Conservation (phyloP, 1,140 invertebrate species). For the Neomicropteryx cornuta region DNA sequence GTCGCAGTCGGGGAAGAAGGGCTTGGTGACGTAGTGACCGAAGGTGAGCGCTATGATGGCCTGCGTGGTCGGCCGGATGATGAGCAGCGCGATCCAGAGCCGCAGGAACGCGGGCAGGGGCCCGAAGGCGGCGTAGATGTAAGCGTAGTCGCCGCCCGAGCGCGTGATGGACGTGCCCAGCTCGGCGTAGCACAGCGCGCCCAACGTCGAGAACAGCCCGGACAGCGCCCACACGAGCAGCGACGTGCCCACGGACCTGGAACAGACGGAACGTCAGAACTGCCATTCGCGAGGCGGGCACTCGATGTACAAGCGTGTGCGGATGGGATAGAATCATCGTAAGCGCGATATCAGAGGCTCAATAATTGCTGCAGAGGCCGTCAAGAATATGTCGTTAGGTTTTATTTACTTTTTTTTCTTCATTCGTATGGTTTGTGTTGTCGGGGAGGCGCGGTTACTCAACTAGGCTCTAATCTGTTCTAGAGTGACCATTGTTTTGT, state of each 20-base stretch:
- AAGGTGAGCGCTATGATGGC: slow-evolving; percentile 77
- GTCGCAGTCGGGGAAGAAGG: slow-evolving; percentile 66
- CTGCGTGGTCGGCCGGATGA: slow-evolving; percentile 73
- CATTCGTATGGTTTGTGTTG: too few relatives aligned
- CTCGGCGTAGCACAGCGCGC: slow-evolving; percentile 77
- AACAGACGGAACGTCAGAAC: slow-evolving; percentile 17
- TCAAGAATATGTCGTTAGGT: too few relatives aligned
- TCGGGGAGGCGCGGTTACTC: too few relatives aligned
- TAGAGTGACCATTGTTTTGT: too few relatives aligned
- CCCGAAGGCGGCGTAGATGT: slow-evolving; percentile 78
- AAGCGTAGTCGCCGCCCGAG: slow-evolving; percentile 83
- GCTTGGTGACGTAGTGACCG: slow-evolving; percentile 68
- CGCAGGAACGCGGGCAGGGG: slow-evolving; percentile 79
- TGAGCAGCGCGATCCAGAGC: slow-evolving; percentile 77
- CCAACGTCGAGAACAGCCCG: slow-evolving; percentile 63
- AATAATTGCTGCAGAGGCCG: too few relatives aligned
- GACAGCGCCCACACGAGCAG: slow-evolving; percentile 63
- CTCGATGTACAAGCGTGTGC: too few relatives aligned
- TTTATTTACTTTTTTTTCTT: too few relatives aligned
- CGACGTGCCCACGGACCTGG: slow-evolving; percentile 53
- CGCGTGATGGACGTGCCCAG: slow-evolving; percentile 69
- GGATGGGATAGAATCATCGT: too few relatives aligned
- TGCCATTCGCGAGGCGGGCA: too few relatives aligned
- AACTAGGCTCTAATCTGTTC: too few relatives aligned
- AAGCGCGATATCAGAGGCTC: too few relatives aligned